Evolutionary conservation across 1,140 invertebrate species (phyloP).

Genomic region (Galleria mellonella): DNA sequence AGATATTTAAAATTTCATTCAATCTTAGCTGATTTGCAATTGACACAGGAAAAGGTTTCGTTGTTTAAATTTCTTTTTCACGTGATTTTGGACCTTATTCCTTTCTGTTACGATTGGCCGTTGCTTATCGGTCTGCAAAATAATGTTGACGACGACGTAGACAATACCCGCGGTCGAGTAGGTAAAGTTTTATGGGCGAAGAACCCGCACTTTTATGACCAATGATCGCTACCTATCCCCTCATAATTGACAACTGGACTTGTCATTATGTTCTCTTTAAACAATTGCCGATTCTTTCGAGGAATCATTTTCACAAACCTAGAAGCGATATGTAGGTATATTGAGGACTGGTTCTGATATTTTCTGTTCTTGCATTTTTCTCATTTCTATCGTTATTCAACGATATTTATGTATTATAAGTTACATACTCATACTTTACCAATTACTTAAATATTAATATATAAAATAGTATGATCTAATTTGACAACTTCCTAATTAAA

Average conservation of each 20-base stretch:
- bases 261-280: constrained; percentile 63
- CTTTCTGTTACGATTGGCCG: constrained; percentile 12
- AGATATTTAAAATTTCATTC: not conserved
- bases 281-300: constrained; percentile 31
- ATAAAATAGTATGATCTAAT: too few species aligned
- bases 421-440: too few species aligned
- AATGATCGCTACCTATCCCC: constrained; percentile 68
- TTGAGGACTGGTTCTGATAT: too few species aligned
- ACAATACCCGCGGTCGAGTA: constrained; percentile 51
- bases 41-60: not conserved
- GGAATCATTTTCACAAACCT: not conserved
- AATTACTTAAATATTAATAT: too few species aligned
- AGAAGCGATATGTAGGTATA: not conserved
- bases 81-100: constrained; percentile 31
- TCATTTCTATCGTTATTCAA: too few species aligned
- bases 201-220: constrained; percentile 68
- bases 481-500: too few species aligned
- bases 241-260: constrained; percentile 67
- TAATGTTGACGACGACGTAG: constrained; percentile 30
- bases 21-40: not conserved
- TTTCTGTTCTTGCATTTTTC: too few species aligned
- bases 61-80: not conserved
- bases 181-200: constrained; percentile 62
- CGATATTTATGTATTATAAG: too few species aligned
- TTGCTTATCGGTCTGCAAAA: constrained; percentile 19